These are phyloP conservation scores for Sebastes taczanowskii DNA, from an alignment of 2,797 vertebrate species.

Conservation along the genomic window DNA sequence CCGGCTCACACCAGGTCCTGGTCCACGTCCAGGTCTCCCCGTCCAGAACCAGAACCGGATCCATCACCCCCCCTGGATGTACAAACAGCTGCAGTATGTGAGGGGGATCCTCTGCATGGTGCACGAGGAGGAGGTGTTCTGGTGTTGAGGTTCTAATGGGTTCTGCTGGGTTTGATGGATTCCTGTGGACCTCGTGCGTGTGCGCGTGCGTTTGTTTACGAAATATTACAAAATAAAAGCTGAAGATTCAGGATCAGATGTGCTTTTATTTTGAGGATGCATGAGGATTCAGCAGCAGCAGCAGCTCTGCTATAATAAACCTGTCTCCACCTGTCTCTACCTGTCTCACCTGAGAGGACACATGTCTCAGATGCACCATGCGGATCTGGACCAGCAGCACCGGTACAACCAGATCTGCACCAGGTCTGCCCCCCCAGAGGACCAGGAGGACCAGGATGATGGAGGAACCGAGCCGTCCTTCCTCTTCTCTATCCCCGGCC, in stretches of 20 bases:
- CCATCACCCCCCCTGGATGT: background rate
- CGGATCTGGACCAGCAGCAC: slow-evolving; percentile 61
- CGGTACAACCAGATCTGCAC: slow-evolving; percentile 50
- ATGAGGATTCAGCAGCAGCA: background rate
- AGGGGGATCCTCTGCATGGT: too few species aligned
- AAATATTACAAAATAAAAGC: background rate
- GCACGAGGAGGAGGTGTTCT: too few species aligned
- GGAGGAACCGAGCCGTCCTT: slow-evolving; percentile 82
- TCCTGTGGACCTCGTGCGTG: too few species aligned
- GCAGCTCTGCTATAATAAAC: too few species aligned
- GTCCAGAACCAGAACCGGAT: background rate
- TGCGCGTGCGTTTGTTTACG: slow-evolving; percentile 37
- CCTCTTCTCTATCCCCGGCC: slow-evolving; percentile 66
- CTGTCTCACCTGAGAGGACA: slow-evolving; percentile 32
- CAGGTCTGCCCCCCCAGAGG: background rate
- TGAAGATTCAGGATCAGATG: background rate
- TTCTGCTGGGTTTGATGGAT: too few species aligned
- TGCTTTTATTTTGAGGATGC: background rate
- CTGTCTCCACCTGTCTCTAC: background rate
- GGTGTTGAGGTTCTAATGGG: too few species aligned
- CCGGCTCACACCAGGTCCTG: background rate
- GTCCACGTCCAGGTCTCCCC: background rate
- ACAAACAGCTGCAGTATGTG: too few species aligned
- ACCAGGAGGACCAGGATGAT: slow-evolving; percentile 59
- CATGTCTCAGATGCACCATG: slow-evolving; percentile 86